Base-by-base conservation (phyloP, 2,888 invertebrate species). In the Leptura quadrifasciata region DNA sequence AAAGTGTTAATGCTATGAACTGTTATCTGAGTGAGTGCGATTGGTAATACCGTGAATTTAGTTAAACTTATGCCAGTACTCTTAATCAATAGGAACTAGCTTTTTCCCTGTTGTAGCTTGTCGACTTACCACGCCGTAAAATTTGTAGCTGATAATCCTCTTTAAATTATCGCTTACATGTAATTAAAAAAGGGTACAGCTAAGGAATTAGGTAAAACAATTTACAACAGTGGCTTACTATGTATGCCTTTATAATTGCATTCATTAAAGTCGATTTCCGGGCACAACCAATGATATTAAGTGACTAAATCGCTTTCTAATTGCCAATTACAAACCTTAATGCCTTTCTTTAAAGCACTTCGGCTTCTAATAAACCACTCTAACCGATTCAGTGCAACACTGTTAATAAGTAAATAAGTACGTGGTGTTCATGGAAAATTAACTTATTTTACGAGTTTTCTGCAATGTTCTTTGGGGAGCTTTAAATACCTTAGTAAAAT, bases 321-420 rank as follows among this genome's bases (percentile, higher is more conserved):
- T 68, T 68, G 68, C 54, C 68, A 68, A 68, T 68, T 68, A 68
- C 54, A 31, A 55, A 68, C 47, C 55, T 27, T 31, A 68, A 68
- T 57, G 20, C 35, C 52, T 24, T 65, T 54, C 52, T 65, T 52
- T 55, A 55, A 55, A 55, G 21, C 35, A 9, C 35, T 21, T 39
- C 20, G 21, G 39, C 31, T 31, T 31, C 27, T 35, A 64, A 64
- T 47, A 64, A 47, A 64, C 64, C 64, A 64, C 35, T 20, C 35
- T 27, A 39, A 20, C 39, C 18, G 64, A 64, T 18, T 35, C 35
- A 35, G n/a, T 61, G 60, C 58, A 58, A 27, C 24, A 27, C 58
- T 58, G 58, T 58, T 27, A 58, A 58, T 58, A 27, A 58, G 58
- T 24, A 58, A 58, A 58, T 47, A n/a, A 47, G 15, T 47, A 47